Percentiles rank a stretch among this genome's conserved stretches.
Conservation (phyloP, 2,888 invertebrate genomes). For the Rhamphomyia laevipes region DNA sequence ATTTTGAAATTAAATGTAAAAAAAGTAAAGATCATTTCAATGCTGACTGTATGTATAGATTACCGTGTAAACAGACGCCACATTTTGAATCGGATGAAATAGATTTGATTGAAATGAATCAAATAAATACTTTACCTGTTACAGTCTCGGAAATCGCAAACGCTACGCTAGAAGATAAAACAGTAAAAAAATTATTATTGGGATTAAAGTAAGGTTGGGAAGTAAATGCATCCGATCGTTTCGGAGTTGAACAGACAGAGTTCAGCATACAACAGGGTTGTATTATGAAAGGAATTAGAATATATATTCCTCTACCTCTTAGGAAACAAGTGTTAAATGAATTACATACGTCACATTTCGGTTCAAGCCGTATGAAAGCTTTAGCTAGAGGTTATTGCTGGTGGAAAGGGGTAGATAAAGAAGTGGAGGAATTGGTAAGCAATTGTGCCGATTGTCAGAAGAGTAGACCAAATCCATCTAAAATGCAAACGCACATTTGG, state of each 20-base stretch:
- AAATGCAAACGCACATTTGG: not conserved
- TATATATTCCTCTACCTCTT: no score
- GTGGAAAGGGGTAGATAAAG: no score
- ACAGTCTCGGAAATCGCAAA: not conserved
- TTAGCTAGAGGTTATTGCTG: no score
- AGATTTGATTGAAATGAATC: not conserved
- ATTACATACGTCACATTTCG: no score
- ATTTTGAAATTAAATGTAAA: conserved; percentile 14
- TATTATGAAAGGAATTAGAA: no score
- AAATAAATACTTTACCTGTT: not conserved
- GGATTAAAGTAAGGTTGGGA: not conserved
- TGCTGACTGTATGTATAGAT: conserved; percentile 15
- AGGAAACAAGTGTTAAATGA: no score
- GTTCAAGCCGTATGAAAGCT: no score
- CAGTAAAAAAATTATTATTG: not conserved
- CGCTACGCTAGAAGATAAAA: not conserved
- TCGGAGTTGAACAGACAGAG: not conserved
- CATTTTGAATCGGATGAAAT: not conserved
- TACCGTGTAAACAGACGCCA: conserved; percentile 5
- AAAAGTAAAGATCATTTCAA: conserved; percentile 13
- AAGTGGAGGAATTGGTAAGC: not conserved
- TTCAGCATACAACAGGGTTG: not conserved
- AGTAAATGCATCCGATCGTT: not conserved
- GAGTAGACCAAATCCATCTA: no score
- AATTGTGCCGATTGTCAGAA: not conserved